Evolutionary conservation across 2,113 vertebrate species (phyloP).

Genomic region (Peucedramus taeniatus): DNA sequence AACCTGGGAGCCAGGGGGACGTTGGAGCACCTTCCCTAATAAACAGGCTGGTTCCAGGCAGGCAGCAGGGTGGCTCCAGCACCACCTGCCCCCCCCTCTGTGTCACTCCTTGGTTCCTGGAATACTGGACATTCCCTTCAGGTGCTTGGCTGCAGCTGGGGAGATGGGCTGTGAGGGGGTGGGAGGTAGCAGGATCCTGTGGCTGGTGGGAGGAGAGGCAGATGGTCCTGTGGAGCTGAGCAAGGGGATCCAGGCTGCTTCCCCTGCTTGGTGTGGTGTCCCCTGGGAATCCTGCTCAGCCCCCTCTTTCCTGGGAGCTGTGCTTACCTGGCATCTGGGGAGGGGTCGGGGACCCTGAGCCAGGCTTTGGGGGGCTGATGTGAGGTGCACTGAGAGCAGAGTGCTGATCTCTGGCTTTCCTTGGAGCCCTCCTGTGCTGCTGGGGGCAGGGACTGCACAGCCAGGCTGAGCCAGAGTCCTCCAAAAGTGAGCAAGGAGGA

Average conservation of each 20-base stretch:
- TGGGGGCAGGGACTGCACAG: neutral
- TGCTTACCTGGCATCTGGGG: accelerated
- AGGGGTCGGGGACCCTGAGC: accelerated
- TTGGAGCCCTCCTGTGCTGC: neutral
- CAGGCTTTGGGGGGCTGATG: neutral
- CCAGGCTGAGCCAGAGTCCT: neutral
- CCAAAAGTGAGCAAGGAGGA: neutral
- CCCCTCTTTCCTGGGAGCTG: neutral
- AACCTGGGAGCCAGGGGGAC: neutral
- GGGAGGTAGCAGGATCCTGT: neutral
- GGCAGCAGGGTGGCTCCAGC: neutral
- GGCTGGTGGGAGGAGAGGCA: conserved; percentile 9
- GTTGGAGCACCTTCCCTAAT: neutral
- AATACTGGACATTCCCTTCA: neutral
- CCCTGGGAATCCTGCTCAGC: neutral
- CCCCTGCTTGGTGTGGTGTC: neutral
- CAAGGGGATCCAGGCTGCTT: neutral
- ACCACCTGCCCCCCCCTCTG: neutral
- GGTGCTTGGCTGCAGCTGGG: neutral
- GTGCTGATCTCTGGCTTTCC: neutral
- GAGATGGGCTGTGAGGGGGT: neutral
- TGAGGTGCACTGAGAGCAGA: accelerated
- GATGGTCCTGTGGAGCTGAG: neutral
- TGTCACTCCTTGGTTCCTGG: neutral
- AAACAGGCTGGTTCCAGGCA: neutral